Evolutionary conservation across 2,888 invertebrate species (phyloP), one percentile per base, ranked within the genome.

Genomic region (Lacanobia wlatinum): DNA sequence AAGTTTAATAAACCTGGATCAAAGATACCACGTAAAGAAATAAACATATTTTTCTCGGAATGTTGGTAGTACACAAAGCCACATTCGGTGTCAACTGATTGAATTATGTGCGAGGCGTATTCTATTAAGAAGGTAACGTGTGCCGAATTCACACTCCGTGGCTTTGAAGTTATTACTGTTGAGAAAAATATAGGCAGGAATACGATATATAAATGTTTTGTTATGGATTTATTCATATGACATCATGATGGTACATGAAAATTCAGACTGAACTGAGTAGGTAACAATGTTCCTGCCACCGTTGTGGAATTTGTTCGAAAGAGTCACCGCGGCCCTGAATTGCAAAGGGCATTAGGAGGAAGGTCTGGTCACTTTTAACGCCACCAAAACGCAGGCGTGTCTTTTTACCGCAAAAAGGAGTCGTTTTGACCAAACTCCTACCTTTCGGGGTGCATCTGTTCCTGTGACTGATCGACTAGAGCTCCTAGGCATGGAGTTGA

Each of bases 71-170:
- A 16, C 10, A 75, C 46, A 80, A 60, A 64, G 70, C 16, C 18
- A 69, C 58, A 68, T 65, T 68, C 38, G 38, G 46, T 66, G 55
- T 63, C 48, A 52, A 50, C 46, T 70, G 73, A 82, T 77, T 80
- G 75, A 76, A 76, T 76, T 72, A 86, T 71, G 80, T 69, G 73
- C 68, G 68, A 65, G 71, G 73, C 65, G 38, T 83, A 84, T 83
- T 80, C 78, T 74, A 84, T 84, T 84, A 84, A 61, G 16, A 46
- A 5, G 43, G 2, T 56, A 48, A 55, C 63, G 73, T 62, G 68
- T 64, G 62, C 64, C 63, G 52, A 80, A 76, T 69, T 73, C 38
- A 46, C 48, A 38, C 58, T 40, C 14, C 1, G 7, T 23, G 28
- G 18, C 62, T 76, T 71, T 67, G 60, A 76, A 60, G 61, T 74